Conservation (phyloP, 64 coral and sea anemone species). For the Montipora sp. region DNA sequence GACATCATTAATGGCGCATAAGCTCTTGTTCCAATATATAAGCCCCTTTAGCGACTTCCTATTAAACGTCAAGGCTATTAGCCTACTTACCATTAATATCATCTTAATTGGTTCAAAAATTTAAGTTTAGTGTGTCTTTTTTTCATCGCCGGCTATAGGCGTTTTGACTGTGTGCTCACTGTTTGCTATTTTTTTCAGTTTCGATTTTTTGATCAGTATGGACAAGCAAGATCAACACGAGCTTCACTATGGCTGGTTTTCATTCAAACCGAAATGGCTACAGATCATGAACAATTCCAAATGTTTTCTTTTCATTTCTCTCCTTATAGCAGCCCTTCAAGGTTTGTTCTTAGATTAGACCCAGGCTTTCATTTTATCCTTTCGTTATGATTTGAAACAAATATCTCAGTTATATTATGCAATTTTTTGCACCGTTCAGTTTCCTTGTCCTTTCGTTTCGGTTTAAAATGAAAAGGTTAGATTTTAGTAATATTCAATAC, state of each 20-base stretch:
- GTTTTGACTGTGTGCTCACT: neutral
- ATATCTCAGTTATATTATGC: too few species aligned
- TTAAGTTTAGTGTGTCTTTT: too few species aligned
- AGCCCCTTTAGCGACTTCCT: too few species aligned
- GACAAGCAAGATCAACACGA: neutral
- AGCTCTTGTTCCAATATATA: too few species aligned
- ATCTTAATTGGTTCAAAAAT: too few species aligned
- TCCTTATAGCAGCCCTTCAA: slow-evolving; percentile 32
- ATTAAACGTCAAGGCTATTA: too few species aligned
- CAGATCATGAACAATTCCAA: slow-evolving; percentile 70
- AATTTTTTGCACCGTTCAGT: too few species aligned
- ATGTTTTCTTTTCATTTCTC: slow-evolving; percentile 62
- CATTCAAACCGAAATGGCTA: slow-evolving; percentile 63
- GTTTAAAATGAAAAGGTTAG: too few species aligned
- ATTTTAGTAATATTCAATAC: too few species aligned
- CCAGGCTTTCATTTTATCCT: neutral
- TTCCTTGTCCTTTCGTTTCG: neutral
- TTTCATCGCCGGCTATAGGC: too few species aligned
- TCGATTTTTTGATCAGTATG: neutral
- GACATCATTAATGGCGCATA: too few species aligned
- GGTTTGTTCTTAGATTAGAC: neutral
- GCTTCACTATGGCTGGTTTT: slow-evolving; percentile 77
- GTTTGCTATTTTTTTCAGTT: neutral
- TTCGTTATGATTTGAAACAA: neutral
- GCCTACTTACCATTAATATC: too few species aligned